A percentile compares a stretch with the other conserved stretches of the same genome.
Conservation (phyloP, 2,888 invertebrate genomes). For the Timema podura region DNA sequence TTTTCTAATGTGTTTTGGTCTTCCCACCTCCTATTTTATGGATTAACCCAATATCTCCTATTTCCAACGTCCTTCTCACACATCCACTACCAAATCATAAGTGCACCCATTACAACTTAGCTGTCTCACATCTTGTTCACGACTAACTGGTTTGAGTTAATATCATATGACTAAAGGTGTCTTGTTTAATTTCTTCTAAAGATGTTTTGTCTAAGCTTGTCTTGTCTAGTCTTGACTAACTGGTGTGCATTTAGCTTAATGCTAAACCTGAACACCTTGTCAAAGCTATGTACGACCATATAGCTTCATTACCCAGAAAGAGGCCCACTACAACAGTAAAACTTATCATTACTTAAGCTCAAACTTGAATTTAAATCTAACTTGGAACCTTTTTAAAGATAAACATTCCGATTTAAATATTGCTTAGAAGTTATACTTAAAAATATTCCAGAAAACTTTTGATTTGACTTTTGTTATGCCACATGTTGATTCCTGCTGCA, state of each 20-base stretch:
- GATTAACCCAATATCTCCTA: not conserved
- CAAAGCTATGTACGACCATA: too few relatives aligned
- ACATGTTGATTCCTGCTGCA: too few relatives aligned
- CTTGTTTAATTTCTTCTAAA: not conserved
- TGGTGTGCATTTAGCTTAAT: conserved; percentile 2
- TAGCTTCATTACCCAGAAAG: too few relatives aligned
- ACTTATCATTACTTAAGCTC: too few relatives aligned
- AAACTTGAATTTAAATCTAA: too few relatives aligned
- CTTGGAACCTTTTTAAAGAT: too few relatives aligned
- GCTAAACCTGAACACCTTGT: too few relatives aligned
- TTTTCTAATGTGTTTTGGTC: not conserved
- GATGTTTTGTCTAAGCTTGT: not conserved
- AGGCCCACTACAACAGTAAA: too few relatives aligned
- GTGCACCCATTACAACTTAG: not conserved
- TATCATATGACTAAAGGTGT: not conserved
- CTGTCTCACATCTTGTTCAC: not conserved
- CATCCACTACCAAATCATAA: not conserved
- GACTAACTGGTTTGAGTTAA: not conserved
- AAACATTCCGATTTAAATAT: too few relatives aligned
- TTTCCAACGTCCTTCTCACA: not conserved
- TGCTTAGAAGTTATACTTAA: too few relatives aligned
- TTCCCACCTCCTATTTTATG: not conserved
- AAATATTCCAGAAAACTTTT: too few relatives aligned
- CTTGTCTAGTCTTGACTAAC: not conserved
- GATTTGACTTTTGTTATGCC: too few relatives aligned